Conservation (phyloP, 2,113 vertebrate species). For the Spea bombifrons region DNA sequence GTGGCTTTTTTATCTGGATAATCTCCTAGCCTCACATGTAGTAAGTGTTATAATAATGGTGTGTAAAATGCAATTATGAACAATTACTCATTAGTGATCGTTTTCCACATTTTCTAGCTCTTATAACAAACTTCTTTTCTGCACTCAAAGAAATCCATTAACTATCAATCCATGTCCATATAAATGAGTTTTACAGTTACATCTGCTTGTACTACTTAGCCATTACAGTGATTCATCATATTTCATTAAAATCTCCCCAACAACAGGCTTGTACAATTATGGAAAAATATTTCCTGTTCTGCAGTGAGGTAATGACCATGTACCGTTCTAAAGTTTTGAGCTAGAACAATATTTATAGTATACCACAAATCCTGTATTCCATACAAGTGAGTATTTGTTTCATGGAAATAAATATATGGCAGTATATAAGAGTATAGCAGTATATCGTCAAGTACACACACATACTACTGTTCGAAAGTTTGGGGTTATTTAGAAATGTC, state of each 20-base stretch:
- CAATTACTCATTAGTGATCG: background rate
- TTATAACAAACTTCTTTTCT: background rate
- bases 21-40: no score
- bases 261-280: conserved; percentile 23
- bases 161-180: background rate
- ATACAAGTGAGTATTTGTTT: no score
- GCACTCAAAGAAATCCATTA: background rate
- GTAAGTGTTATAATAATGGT: background rate
- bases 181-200: background rate
- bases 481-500: no score
- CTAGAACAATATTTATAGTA: no score
- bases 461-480: no score
- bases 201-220: conserved; percentile 2
- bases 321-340: background rate
- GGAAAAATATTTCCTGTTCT: conserved; percentile 10
- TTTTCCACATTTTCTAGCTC: background rate
- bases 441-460: no score
- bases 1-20: no score
- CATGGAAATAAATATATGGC: no score
- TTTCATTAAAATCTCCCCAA: background rate
- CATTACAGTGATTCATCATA: background rate
- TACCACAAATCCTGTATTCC: no score
- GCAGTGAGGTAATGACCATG: background rate
- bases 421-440: no score
- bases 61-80: background rate